Percentiles rank a stretch among this genome's conserved stretches.
These are phyloP conservation scores for Anabacerthia variegaticeps DNA, from an alignment of 2,797 vertebrate species.

Conservation along the genomic window DNA sequence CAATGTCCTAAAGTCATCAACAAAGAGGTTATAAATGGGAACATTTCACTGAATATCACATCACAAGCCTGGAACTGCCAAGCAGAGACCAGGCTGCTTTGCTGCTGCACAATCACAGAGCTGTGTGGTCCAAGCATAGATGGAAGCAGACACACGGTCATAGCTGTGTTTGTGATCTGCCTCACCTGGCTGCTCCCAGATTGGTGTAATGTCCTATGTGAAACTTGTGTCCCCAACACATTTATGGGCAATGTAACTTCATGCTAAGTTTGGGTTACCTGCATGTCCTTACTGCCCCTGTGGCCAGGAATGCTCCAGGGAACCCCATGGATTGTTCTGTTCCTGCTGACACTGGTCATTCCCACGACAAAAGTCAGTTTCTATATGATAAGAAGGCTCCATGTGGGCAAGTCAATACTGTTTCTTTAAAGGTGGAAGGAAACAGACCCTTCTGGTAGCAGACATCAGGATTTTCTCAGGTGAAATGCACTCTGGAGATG, in stretches of 20 bases:
- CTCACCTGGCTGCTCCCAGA: not conserved
- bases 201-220: not conserved
- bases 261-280: not conserved
- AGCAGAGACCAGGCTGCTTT: not conserved
- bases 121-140: not conserved
- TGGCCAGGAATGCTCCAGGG: not conserved
- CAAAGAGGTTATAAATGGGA: not conserved
- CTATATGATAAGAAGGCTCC: not conserved
- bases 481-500: not conserved
- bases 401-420: not conserved
- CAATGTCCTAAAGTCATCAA: not conserved
- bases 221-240: not conserved
- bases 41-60: not conserved
- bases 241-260: not conserved
- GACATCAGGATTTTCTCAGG: not conserved
- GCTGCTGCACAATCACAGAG: not conserved
- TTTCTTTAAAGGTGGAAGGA: not conserved
- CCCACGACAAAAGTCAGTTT: not conserved
- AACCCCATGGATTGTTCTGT: not conserved
- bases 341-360: not conserved
- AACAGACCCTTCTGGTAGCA: not conserved
- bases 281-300: not conserved
- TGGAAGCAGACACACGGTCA: accelerated
- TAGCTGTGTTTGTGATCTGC: not conserved
- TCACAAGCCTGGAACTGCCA: not conserved